Base-by-base conservation (phyloP, 92 coral and sea anemone genomes). In the Heliopora coerulea region DNA sequence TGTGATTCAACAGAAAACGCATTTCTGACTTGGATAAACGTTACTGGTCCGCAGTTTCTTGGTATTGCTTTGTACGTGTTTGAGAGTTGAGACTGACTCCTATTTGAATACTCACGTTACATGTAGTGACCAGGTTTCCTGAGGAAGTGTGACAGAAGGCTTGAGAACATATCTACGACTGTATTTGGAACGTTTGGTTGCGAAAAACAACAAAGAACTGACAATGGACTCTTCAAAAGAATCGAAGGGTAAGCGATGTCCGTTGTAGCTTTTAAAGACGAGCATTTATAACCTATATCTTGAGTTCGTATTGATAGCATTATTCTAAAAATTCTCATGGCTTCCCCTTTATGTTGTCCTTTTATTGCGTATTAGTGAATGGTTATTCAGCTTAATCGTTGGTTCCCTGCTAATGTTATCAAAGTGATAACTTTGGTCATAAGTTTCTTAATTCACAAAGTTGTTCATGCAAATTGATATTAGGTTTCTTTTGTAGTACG, bases 191-290 rank as follows among this genome's bases (percentile, higher is more conserved):
- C 52, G 52, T 46, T 46, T 15, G 52, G 15, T 46, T 46, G n/a
- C 52, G n/a, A 46, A 2, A 15, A 15, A 15, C 15, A 8, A 6
- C n/a, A 46, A 46, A 15, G 52, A 46, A 46, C n/a, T n/a, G 52
- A 46, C 52, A 46, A 46, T 46, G 52, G 52, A 46, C 52, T 46
- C 52, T 46, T 46, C 52, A 15, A 46, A n/a, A 2, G 52, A 46
- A 6, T 46, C 52, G 15, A 46, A 46, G n/a, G 52, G 52, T 46
- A 46, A 46, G 52, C n/a, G 42, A 37, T 4, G 42, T 37, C 42
- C 6, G 12, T 37, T 37, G 42, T 37, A 12, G 42, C 52, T 46
- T 46, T 8, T 8, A 15, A 2, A 8, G 52, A 8, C 15, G 52
- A 46, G 2, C 3, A 46, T 2, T 46, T 15, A 2, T 8, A 6